Conservation (phyloP, 1,140 invertebrate genomes). For the Caenorhabditis brenneri region DNA sequence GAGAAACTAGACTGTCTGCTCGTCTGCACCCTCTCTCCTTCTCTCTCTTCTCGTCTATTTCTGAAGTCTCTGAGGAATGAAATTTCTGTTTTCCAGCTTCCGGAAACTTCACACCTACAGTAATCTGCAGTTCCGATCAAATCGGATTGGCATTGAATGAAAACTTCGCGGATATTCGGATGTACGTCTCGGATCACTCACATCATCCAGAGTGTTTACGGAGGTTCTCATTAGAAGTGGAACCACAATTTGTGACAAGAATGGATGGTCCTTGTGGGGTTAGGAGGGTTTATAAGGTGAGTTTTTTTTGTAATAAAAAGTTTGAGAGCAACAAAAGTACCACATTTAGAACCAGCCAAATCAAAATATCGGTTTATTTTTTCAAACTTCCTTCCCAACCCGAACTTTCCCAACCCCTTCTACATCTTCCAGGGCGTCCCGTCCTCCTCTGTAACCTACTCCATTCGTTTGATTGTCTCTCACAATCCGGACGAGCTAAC, state of each 20-base stretch:
- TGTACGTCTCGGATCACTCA: background rate
- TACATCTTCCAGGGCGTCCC: background rate
- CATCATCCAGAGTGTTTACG: background rate
- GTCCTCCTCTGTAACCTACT: background rate
- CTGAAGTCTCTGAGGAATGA: background rate
- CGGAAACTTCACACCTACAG: conserved; percentile 8
- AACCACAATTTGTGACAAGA: background rate
- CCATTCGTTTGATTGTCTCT: conserved; percentile 1
- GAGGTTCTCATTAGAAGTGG: background rate
- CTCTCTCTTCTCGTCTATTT: background rate
- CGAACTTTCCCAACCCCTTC: background rate
- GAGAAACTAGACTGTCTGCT: no score
- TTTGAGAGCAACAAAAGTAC: no score
- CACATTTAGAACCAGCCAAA: no score
- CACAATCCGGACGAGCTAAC: conserved; percentile 12
- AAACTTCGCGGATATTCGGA: conserved; percentile 22
- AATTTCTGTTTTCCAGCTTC: background rate
- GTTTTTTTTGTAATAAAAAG: background rate
- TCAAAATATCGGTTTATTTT: no score
- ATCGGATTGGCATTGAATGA: conserved; percentile 5
- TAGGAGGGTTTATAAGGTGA: background rate
- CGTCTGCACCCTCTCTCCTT: no score
- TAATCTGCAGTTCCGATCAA: background rate
- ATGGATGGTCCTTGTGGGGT: conserved; percentile 23
- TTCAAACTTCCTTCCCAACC: no score